Evolutionary conservation across 2,888 invertebrate genomes (phyloP).

Genomic region (Mesochorus sp.): DNA sequence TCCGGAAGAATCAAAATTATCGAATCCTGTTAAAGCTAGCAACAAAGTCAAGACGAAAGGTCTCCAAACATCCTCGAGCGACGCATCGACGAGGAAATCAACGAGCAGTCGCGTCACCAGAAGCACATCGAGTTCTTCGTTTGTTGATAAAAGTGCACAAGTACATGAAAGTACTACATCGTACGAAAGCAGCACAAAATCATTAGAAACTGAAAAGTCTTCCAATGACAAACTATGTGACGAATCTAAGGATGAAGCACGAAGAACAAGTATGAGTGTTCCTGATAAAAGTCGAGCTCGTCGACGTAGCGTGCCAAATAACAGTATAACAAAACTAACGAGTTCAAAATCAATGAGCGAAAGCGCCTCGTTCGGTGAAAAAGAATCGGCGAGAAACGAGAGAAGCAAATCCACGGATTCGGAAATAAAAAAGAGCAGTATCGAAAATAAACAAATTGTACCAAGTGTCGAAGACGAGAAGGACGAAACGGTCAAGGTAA

Average conservation of each 20-base stretch:
- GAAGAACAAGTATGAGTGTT: constrained; percentile 25
- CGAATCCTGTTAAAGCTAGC: background rate
- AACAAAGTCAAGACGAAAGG: constrained; percentile 11
- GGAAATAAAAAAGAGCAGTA: background rate
- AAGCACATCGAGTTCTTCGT: constrained; percentile 19
- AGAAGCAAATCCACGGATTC: background rate
- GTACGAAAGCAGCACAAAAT: no score
- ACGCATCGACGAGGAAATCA: background rate
- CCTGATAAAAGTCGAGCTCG: constrained; percentile 9
- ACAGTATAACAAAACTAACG: background rate
- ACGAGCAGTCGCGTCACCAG: background rate
- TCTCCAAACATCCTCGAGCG: background rate
- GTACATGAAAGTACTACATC: no score
- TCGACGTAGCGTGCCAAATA: background rate
- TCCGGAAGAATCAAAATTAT: background rate
- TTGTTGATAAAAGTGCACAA: background rate
- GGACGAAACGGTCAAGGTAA: background rate
- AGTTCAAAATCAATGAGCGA: background rate
- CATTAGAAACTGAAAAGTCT: background rate
- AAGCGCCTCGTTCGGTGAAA: background rate
- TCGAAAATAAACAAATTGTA: background rate
- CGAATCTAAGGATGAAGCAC: constrained; percentile 3
- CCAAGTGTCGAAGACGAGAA: background rate
- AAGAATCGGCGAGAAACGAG: background rate
- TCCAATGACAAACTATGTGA: constrained; percentile 13